Evolutionary conservation across 1,140 invertebrate genomes (phyloP).

Genomic region (Manduca sexta): DNA sequence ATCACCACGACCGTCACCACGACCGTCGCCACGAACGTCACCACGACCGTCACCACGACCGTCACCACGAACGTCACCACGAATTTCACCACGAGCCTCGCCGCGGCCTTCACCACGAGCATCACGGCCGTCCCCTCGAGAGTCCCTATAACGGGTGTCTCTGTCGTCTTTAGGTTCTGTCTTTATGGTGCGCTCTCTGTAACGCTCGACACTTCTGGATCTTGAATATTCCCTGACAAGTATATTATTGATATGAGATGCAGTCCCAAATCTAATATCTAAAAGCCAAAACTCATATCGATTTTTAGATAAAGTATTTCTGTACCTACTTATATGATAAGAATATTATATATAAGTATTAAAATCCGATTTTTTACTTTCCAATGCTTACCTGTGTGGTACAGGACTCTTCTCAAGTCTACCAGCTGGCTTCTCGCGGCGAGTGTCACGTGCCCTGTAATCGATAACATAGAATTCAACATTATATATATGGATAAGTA

Average conservation of each 20-base stretch:
- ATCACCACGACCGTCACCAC: constrained; percentile 6
- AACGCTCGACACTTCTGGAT: constrained; percentile 38
- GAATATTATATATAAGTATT: no score
- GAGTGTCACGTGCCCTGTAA: constrained; percentile 42
- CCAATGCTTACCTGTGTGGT: constrained; percentile 33
- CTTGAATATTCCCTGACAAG: constrained; percentile 25
- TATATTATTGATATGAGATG: neutral
- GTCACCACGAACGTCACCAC: neutral
- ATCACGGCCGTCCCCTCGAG: constrained; percentile 4
- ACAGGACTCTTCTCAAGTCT: constrained; percentile 26
- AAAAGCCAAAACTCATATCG: no score
- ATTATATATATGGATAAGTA: neutral
- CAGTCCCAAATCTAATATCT: no score
- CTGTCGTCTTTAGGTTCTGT: constrained; percentile 11
- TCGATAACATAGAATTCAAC: constrained; percentile 25
- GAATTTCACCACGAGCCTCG: constrained; percentile 8
- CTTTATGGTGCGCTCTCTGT: constrained; percentile 16
- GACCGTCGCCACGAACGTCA: neutral
- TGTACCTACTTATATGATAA: no score
- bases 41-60: constrained; percentile 10
- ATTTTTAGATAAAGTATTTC: no score
- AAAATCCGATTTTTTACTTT: neutral
- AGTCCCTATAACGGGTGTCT: constrained; percentile 7
- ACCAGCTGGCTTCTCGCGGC: constrained; percentile 31
- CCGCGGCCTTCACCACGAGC: constrained; percentile 11